Base-by-base conservation (phyloP, 2,113 vertebrate genomes). In the Microtus richardsoni region DNA sequence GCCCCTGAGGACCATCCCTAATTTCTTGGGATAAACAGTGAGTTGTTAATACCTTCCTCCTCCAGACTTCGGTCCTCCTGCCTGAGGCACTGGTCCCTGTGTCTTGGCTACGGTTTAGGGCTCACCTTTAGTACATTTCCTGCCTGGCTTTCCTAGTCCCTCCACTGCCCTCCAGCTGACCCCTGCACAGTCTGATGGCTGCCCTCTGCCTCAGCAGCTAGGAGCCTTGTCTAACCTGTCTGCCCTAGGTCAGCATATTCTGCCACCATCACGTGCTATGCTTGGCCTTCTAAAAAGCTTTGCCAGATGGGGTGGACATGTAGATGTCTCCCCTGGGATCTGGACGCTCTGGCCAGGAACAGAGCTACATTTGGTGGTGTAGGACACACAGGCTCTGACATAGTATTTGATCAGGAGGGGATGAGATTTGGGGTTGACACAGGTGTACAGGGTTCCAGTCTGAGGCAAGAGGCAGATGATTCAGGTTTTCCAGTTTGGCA, bases 211-310 rank as follows among this genome's bases (percentile, higher is more conserved):
- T 49, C 52, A n/a, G 16, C 0, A 58, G 47, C 60, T 21, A 21
- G 26, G 60, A 49, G 28, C 33, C 84, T 47, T 6, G 14, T 14
- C 52, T 58, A 89, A 44, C 16, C n/a, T 28, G 7, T 13, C 5
- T 2, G 47, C 9, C 28, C 24, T 49, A 44, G 47, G 44, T n/a
- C 66, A 49, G 84, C 64, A 87, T n/a, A 13, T 33, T 33, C n/a
- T 0, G 7, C n/a, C 4, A n/a, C 6, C 17, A 17, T 21, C 30
- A 10, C 0, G 2, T n/a, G 0, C 12, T 13, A 33, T 17, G 13
- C 16, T 6, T 83, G 58, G 54, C 80, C 24, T 83, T 62, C 54
- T 83, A n/a, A 28, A 83, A 24, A 62, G 26, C 39, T 47, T 77
- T 77, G 24, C 41, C 41, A 36, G 24, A 28, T 54, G n/a, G 17